phyloP scores from a whole-genome alignment of 2,113 vertebrate genomes.

The Pangasianodon gigas region DNA sequence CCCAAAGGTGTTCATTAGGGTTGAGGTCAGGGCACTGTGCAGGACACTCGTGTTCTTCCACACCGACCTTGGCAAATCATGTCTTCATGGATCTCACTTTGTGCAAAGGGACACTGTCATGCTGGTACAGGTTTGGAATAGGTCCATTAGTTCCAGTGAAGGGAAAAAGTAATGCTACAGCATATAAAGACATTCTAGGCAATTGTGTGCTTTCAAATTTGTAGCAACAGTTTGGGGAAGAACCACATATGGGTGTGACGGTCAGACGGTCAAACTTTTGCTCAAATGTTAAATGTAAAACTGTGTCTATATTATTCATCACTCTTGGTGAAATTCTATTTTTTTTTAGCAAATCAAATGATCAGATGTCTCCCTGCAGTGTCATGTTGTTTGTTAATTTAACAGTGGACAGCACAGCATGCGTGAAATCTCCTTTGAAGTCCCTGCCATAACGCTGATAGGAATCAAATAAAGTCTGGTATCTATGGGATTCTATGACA shows the following conservation, averaged over 20 bases:
- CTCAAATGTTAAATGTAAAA: background rate
- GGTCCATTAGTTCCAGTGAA: background rate
- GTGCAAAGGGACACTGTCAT: background rate
- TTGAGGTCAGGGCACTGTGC: background rate
- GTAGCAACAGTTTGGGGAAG: background rate
- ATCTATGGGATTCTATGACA: background rate
- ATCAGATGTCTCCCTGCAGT: background rate
- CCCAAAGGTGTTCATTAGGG: background rate
- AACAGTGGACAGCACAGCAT: background rate
- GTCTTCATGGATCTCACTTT: background rate
- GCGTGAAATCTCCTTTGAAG: background rate
- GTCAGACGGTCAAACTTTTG: background rate
- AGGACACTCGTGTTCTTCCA: background rate
- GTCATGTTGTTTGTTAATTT: background rate
- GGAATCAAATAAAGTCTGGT: background rate
- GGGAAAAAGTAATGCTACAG: background rate
- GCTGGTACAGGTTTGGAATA: background rate
- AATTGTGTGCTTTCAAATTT: background rate
- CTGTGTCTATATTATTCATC: background rate
- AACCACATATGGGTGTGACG: background rate
- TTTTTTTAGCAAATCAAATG: background rate
- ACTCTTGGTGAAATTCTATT: background rate
- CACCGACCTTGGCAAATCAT: background rate
- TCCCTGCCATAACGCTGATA: background rate
- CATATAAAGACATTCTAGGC: background rate